Evolutionary conservation across 2,113 vertebrate species (phyloP).

Genomic region (Sebastes schlegelii): DNA sequence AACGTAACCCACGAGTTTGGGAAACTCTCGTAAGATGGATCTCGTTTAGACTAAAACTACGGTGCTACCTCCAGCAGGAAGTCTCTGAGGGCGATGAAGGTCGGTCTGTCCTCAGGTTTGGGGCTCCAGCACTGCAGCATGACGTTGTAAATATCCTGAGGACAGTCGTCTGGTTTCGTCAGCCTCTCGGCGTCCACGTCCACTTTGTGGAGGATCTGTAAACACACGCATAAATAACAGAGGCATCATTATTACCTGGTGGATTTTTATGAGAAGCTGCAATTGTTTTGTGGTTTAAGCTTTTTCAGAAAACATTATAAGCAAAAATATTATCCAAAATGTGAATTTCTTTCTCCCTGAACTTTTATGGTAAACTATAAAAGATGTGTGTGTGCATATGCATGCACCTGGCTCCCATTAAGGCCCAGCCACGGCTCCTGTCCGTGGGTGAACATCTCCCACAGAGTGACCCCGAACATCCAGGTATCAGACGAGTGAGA

Average conservation of each 20-base stretch:
- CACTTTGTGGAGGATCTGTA: constrained; percentile 97
- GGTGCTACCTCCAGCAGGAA: constrained; percentile 93
- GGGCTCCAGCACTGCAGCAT: constrained; percentile 99
- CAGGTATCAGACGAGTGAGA: constrained; percentile 98
- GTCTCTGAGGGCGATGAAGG: constrained; percentile 94
- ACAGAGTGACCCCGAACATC: constrained; percentile 98
- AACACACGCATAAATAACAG: neutral
- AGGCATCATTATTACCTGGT: too few relatives aligned
- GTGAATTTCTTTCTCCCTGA: neutral
- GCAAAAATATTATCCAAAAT: neutral
- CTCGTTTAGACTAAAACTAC: neutral
- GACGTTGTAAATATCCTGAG: constrained; percentile 97
- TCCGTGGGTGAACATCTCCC: constrained; percentile 99
- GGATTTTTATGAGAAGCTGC: neutral
- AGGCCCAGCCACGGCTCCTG: constrained; percentile 98
- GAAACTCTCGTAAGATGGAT: too few relatives aligned
- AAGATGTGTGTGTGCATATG: neutral
- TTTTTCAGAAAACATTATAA: neutral
- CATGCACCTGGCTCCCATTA: constrained; percentile 94
- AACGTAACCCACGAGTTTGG: neutral
- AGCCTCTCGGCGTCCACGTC: constrained; percentile 95
- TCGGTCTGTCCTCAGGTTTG: constrained; percentile 95
- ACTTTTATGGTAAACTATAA: neutral
- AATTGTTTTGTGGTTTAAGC: neutral
- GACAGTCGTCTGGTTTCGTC: constrained; percentile 93